phyloP scores from a whole-genome alignment of 2,113 vertebrate genomes.

The Brachirus orientalis region DNA sequence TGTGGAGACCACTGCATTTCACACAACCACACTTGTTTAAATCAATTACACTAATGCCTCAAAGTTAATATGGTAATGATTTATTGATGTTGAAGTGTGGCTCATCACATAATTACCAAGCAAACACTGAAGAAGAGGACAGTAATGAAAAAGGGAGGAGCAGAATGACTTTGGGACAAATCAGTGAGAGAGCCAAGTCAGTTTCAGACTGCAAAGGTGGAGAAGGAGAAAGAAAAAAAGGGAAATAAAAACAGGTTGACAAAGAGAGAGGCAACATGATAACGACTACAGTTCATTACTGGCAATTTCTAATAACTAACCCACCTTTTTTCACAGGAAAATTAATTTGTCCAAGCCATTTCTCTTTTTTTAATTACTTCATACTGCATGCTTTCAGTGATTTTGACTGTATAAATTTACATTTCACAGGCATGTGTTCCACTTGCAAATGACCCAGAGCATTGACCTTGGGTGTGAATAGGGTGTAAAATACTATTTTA shows the following conservation, averaged over 20 bases:
- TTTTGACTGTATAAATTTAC: not conserved
- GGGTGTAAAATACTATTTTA: no score
- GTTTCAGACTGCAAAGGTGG: not conserved
- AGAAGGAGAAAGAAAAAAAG: not conserved
- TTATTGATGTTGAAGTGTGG: constrained; percentile 17
- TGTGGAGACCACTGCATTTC: not conserved
- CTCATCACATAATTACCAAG: constrained; percentile 26
- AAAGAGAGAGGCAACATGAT: not conserved
- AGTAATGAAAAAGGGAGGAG: constrained; percentile 4
- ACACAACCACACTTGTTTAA: constrained; percentile 12
- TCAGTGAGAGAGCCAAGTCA: not conserved
- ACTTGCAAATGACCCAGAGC: not conserved
- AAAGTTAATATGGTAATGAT: constrained; percentile 30
- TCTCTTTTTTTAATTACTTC: no score
- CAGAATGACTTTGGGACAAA: constrained; percentile 19
- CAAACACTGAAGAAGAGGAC: constrained; percentile 6
- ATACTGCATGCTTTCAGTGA: not conserved
- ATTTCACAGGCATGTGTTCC: not conserved
- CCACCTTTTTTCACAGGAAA: not conserved
- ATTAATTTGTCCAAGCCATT: no score
- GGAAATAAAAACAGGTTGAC: not conserved
- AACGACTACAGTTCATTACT: not conserved
- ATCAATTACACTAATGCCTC: constrained; percentile 13
- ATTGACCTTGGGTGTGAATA: no score
- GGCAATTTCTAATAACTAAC: not conserved